Conservation (phyloP, 2,888 invertebrate genomes). For the Leucophora obtusa region DNA sequence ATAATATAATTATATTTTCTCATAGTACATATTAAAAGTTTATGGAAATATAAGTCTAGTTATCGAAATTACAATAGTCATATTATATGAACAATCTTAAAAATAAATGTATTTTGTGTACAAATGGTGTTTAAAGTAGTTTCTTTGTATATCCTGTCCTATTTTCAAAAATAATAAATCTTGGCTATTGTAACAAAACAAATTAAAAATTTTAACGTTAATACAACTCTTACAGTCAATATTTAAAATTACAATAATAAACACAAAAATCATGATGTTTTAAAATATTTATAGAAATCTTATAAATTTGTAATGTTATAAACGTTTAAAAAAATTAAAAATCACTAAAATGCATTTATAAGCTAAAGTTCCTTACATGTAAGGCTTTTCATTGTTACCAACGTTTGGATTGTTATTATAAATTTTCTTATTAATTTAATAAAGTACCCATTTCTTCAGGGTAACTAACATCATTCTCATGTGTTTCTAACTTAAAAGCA, state of each 20-base stretch:
- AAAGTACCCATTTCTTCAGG: conserved; percentile 39
- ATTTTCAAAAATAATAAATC: conserved; percentile 29
- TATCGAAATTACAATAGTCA: conserved; percentile 34
- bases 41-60: conserved; percentile 35
- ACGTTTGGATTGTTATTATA: neutral
- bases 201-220: conserved; percentile 31
- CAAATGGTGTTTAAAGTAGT: conserved; percentile 33
- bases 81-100: conserved; percentile 35
- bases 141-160: conserved; percentile 17
- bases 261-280: conserved; percentile 16
- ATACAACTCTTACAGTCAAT: conserved; percentile 30
- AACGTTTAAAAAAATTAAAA: conserved; percentile 22
- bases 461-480: conserved; percentile 38
- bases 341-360: conserved; percentile 43
- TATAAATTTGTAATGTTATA: conserved; percentile 9
- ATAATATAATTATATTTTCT: conserved; percentile 39
- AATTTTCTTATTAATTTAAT: conserved; percentile 15
- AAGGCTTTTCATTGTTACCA: neutral
- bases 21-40: conserved; percentile 30
- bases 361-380: conserved; percentile 24
- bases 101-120: conserved; percentile 37
- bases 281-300: conserved; percentile 34
- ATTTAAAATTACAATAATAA: conserved; percentile 11
- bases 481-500: conserved; percentile 39
- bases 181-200: conserved; percentile 45